phyloP scores from a whole-genome alignment of 2,797 vertebrate species.

The Pangasius krempfi region DNA sequence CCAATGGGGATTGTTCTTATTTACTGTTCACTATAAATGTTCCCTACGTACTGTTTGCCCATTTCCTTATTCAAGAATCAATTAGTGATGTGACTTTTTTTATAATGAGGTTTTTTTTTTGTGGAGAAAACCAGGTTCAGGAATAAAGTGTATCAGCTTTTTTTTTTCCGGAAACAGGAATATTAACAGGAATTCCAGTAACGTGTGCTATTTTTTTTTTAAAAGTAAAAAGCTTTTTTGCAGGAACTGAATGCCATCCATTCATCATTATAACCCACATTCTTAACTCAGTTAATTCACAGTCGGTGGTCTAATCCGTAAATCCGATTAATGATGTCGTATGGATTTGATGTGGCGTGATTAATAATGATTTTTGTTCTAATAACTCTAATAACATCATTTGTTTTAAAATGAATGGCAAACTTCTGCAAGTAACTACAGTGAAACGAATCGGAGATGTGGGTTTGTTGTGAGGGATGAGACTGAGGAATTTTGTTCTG shows the following conservation, averaged over 20 bases:
- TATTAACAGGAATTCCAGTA: too few species aligned
- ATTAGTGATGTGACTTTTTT: neutral
- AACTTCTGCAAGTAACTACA: neutral
- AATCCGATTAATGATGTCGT: neutral
- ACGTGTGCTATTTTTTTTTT: too few species aligned
- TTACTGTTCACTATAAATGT: neutral
- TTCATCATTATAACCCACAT: neutral
- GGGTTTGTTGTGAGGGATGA: neutral
- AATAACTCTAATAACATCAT: neutral
- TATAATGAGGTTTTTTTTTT: neutral
- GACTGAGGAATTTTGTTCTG: neutral
- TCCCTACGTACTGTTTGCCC: neutral
- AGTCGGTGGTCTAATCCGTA: neutral
- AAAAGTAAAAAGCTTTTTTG: neutral
- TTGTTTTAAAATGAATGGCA: neutral
- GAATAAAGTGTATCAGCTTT: neutral
- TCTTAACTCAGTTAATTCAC: neutral
- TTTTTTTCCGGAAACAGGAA: neutral
- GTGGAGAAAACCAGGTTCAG: neutral
- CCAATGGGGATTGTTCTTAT: neutral
- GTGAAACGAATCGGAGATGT: neutral
- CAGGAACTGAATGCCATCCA: neutral
- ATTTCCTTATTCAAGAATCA: neutral
- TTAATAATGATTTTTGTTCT: neutral
- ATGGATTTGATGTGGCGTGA: neutral